Base-by-base conservation (phyloP, 2,888 invertebrate genomes). In the Odiellus spinosus region DNA sequence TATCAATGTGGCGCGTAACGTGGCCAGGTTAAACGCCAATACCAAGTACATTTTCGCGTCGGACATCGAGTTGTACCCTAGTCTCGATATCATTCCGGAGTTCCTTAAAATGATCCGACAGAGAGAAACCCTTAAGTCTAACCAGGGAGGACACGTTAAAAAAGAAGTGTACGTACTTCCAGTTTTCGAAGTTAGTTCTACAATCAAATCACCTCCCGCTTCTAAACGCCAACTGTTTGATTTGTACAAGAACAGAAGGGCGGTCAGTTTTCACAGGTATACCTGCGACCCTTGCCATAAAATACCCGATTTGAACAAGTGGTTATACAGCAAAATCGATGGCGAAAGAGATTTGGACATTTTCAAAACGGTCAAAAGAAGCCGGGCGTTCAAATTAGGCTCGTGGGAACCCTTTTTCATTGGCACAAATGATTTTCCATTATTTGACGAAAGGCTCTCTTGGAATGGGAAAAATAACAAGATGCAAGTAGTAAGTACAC, bases 251-350 rank as follows among this genome's bases (percentile, higher is more conserved):
- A 76, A 76, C 41, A 80, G 81, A 50, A 76, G 80, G 34, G 88
- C 87, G 12, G 80, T 90, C 62, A 84, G 86, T 38, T 91, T 91
- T 67, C 90, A 91, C 66, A 86, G 88, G 63, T 82, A 78, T 60
- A 76, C 88, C 45, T 90, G 88, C 62, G 78, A 87, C 3, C 78
- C 78, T 53, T 90, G 90, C 64, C 90, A 91, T 65, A 82, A 56
- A 33, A 59, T 63, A 40, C 63, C 63, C 10, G 50, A 53, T 41
- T 4, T 35, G 35, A 4, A 35, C 14, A 3, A 14, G 3, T 35
- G 35, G 35, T 35, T 35, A 35, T 3, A 3, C 3, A 35, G n/a
- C n/a, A n/a, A n/a, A n/a, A n/a, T n/a, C n/a, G n/a, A n/a, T n/a
- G n/a, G n/a, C n/a, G n/a, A n/a, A n/a, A n/a, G n/a, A n/a, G n/a